phyloP scores from a whole-genome alignment of 2,888 invertebrate genomes.

The Drosophila nigricruria region DNA sequence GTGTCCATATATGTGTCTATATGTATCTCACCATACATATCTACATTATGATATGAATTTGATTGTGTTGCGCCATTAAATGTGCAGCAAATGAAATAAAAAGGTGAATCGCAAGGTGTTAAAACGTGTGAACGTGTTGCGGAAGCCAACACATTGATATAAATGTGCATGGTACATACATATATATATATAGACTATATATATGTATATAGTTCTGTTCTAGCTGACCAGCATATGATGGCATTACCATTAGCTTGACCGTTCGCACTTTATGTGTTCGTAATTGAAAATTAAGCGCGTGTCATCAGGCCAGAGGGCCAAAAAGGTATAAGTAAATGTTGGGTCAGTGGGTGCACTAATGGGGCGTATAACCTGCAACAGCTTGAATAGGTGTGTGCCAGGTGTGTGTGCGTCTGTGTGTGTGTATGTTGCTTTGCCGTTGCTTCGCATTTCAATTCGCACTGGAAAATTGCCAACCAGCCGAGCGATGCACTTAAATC shows the following conservation, averaged over 20 bases:
- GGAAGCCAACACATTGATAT: background rate
- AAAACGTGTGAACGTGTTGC: conserved; percentile 38
- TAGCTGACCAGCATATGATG: conserved; percentile 58
- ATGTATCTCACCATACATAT: too few species aligned
- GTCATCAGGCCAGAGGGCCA: conserved; percentile 49
- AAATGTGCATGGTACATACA: background rate
- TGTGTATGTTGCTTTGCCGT: background rate
- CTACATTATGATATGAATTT: conserved; percentile 16
- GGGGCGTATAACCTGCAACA: conserved; percentile 13
- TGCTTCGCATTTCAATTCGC: conserved; percentile 45
- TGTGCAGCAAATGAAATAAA: conserved; percentile 61
- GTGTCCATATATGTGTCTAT: background rate
- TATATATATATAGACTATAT: background rate
- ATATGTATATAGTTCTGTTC: conserved; percentile 5
- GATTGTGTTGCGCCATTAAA: conserved; percentile 40
- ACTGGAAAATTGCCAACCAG: conserved; percentile 69
- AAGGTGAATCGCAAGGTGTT: conserved; percentile 41
- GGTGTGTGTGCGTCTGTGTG: conserved; percentile 3
- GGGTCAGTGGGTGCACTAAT: conserved; percentile 7
- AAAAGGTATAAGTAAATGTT: conserved; percentile 9
- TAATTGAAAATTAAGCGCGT: conserved; percentile 78
- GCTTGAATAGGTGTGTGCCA: conserved; percentile 4
- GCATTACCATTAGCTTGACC: conserved; percentile 46
- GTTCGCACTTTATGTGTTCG: conserved; percentile 64
- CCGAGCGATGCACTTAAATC: conserved; percentile 68